Base-by-base conservation (phyloP, 2,888 invertebrate genomes). In the Acronicta leporina region DNA sequence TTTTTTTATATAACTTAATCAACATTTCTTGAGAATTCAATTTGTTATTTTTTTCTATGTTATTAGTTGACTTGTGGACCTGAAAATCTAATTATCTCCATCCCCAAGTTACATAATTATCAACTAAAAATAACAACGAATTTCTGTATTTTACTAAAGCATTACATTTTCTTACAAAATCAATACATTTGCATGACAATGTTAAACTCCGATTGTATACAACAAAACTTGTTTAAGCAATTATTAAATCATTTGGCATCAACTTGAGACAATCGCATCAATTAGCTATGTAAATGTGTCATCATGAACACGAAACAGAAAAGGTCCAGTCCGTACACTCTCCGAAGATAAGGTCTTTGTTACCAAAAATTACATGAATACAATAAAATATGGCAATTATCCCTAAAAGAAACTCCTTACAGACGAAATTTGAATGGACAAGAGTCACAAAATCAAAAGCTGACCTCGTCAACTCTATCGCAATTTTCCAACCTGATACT, bases 201-300 rank as follows among this genome's bases (percentile, higher is more conserved):
- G 51, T 52, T 20, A 27, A 48, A 52, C 15, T 27, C 25, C 25
- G n/a, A 38, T 44, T 35, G 30, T 42, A 40, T 35, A 35, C 35
- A 68, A 60, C 55, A 49, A 33, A 69, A 69, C 68, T 73, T 60
- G 68, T 69, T 68, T 42, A 9, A 49, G 20, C 46, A 56, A 69
- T 73, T 55, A 69, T 56, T 73, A 33, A 40, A 73, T 49, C 68
- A 61, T 55, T 48, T 55, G 74, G 27, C 68, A 61, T 53, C 59
- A 55, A 72, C 67, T 53, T 53, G 42, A 57, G 51, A 66, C 75
- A 75, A 75, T 67, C 45, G 60, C 33, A 66, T 49, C 64, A 75
- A 75, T 75, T 77, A 77, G 59, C 59, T 62, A 68, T 75, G 71
- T 56, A 77, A 75, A 75, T 75, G 45, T 59, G n/a, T 40, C 30